Base-by-base conservation (phyloP, 2,113 vertebrate genomes). In the Alosa alosa region DNA sequence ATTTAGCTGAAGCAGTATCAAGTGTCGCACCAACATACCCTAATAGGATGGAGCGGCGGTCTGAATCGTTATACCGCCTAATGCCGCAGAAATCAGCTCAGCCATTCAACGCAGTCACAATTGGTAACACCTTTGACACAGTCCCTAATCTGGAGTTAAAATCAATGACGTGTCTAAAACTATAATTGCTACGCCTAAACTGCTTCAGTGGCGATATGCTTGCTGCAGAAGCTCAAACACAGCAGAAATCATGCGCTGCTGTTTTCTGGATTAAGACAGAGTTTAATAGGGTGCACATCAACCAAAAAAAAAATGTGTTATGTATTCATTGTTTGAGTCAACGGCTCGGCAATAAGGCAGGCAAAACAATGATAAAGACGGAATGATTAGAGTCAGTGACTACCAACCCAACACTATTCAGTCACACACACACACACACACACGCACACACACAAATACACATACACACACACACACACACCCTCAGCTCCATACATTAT, bases 131-230 rank as follows among this genome's bases (percentile, higher is more conserved):
- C 94, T 93, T 91, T 94, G 93, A 95, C 94, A 95, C 93, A 92
- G 93, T 91, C 92, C 91, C 92, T 94, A 94, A 94, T 94, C 94
- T 94, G 93, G 93, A 95, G 92, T 93, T 91, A 94, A 95, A 95
- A 95, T 95, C 95, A 95, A 95, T 95, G 94, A 95, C 91, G 92
- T 95, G 94, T 94, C 94, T 92, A 94, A 94, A 95, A 94, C 93
- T 94, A 95, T 95, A 95, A 95, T 95, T 95, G 94, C 93, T 89
- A 92, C 91, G 91, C 89, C 92, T 94, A 94, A 95, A 95, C 93
- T 95, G 94, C 95, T 93, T 93, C 91, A 92, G 91, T 92, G 91
- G 93, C 93, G 94, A 94, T 94, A 94, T 92, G 93, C 93, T 93
- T 93, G 91, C 93, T 93, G 92, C 92, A 90, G 92, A 95, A 94